Percentiles rank a stretch among this genome's conserved stretches.
These are phyloP conservation scores for Stomatorhinus ivindoensis DNA, from an alignment of 2,113 vertebrate species.

Conservation along the genomic window DNA sequence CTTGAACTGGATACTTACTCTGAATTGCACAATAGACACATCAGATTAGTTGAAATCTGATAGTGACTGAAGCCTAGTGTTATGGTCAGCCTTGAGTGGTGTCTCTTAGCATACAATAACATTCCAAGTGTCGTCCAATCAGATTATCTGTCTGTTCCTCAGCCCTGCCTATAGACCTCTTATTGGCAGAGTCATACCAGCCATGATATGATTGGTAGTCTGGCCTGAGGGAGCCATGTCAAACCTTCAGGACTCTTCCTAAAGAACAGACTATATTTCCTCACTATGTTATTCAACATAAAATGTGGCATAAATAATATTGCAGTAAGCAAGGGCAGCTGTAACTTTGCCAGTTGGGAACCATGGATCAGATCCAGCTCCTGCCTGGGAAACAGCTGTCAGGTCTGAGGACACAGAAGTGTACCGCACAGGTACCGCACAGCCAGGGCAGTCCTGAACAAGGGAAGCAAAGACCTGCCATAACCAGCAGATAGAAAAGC, in stretches of 20 bases:
- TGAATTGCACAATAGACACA: not conserved
- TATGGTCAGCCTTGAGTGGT: not conserved
- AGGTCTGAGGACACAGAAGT: not conserved
- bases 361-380: not conserved
- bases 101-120: not conserved
- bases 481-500: not conserved
- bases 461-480: not conserved
- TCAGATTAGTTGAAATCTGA: not conserved
- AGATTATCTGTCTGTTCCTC: not conserved
- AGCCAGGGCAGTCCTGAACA: not conserved
- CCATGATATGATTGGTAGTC: not conserved
- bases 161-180: not conserved
- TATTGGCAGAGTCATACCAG: not conserved
- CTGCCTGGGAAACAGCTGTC: not conserved
- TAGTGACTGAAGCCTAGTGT: not conserved
- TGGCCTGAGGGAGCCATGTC: not conserved
- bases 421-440: not conserved
- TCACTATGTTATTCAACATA: not conserved
- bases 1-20: not conserved
- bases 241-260: not conserved
- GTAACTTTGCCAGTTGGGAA: not conserved
- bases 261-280: not conserved
- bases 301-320: not conserved
- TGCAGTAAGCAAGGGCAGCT: not conserved
- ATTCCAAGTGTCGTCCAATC: not conserved